Percentiles rank a stretch among this genome's conserved stretches.
Evolutionary conservation across 2,888 invertebrate species (phyloP).

Genomic region (Drosophila seclusa): DNA sequence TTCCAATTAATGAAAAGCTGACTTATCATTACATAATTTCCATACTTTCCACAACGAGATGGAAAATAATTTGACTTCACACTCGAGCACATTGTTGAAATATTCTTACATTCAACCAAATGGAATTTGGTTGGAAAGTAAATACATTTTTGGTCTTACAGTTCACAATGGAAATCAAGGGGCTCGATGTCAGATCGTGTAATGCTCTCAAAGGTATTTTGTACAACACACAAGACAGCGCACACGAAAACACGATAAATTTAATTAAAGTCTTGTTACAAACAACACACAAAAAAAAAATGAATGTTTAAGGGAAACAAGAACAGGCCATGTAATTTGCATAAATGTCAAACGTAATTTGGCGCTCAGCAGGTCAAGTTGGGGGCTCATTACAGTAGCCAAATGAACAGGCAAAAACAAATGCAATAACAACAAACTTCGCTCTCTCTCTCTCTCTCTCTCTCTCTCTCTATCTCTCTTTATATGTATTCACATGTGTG

Average conservation of each 20-base stretch:
- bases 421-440: slow-evolving; percentile 28
- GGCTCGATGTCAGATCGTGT: background rate
- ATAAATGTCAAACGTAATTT: slow-evolving; percentile 55
- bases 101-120: background rate
- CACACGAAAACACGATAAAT: slow-evolving; percentile 19
- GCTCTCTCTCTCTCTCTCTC: background rate
- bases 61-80: background rate
- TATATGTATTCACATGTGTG: slow-evolving; percentile 22
- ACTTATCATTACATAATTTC: background rate
- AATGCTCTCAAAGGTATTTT: background rate
- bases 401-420: slow-evolving; percentile 34
- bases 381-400: slow-evolving; percentile 60
- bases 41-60: background rate
- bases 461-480: background rate
- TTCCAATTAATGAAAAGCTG: background rate
- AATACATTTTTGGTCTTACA: background rate
- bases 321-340: slow-evolving; percentile 46
- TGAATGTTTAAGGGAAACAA: background rate
- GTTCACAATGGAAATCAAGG: background rate
- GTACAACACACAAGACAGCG: slow-evolving; percentile 7
- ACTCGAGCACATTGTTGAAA: background rate
- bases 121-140: background rate
- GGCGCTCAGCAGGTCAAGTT: slow-evolving; percentile 53
- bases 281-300: slow-evolving; percentile 9
- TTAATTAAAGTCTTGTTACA: slow-evolving; percentile 45